phyloP scores from a whole-genome alignment of 1,140 invertebrate species.

The Drosophila triauraria region DNA sequence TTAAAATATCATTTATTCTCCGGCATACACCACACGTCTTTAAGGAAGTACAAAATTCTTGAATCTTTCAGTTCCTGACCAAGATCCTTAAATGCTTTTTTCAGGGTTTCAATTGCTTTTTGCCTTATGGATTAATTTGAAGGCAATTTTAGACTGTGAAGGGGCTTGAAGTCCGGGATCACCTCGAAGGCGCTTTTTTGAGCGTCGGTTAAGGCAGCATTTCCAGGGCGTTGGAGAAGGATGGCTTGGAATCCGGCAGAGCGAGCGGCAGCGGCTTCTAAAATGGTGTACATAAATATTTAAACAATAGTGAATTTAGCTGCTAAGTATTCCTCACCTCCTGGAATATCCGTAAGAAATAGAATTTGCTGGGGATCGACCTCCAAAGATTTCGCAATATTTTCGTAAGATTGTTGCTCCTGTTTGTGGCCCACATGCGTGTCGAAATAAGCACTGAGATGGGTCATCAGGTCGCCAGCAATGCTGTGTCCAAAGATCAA shows the following conservation, averaged over 20 bases:
- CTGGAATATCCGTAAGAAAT: conserved; percentile 94
- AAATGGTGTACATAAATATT: conserved; percentile 17
- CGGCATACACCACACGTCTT: too few species aligned
- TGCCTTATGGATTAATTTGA: conserved; percentile 1
- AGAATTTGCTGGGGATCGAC: conserved; percentile 89
- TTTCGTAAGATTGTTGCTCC: conserved; percentile 90
- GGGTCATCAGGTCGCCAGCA: conserved; percentile 91
- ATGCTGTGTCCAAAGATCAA: conserved; percentile 92
- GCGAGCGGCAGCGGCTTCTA: conserved; percentile 93
- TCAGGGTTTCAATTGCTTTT: background rate
- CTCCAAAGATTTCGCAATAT: conserved; percentile 90
- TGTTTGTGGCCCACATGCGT: conserved; percentile 93
- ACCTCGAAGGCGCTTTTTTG: conserved; percentile 39
- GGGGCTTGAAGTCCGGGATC: conserved; percentile 31
- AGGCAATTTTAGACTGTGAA: conserved; percentile 13
- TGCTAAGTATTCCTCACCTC: conserved; percentile 87
- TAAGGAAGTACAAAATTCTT: background rate
- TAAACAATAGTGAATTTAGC: background rate
- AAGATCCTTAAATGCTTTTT: background rate
- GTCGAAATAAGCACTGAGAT: conserved; percentile 94
- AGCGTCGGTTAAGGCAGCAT: conserved; percentile 86
- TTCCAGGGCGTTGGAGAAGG: conserved; percentile 92
- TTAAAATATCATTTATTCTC: too few species aligned
- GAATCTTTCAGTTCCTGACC: background rate
- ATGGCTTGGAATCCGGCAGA: conserved; percentile 89